Conservation (phyloP, 2,797 vertebrate genomes). For the Poeciliopsis gracilis region DNA sequence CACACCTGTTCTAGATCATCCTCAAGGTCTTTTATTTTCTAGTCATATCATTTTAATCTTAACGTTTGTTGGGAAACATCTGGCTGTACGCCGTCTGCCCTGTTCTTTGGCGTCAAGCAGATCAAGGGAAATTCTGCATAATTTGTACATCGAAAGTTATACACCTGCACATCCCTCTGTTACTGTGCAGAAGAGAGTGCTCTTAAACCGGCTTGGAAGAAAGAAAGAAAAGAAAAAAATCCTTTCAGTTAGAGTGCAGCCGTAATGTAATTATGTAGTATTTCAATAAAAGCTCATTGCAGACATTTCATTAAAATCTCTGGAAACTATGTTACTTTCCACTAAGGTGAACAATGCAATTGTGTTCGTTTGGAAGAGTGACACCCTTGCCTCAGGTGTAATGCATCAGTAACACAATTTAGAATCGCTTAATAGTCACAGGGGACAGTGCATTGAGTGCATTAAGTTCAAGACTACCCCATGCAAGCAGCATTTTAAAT, state of each 20-base stretch:
- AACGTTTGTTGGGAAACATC: not conserved
- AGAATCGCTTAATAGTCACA: not conserved
- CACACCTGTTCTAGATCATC: too few species aligned
- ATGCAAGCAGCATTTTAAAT: conserved; percentile 2
- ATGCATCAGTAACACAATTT: not conserved
- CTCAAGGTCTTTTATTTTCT: too few species aligned
- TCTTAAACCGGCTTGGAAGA: not conserved
- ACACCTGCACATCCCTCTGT: not conserved
- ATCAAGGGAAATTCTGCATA: not conserved
- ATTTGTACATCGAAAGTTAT: not conserved
- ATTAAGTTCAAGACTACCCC: not conserved
- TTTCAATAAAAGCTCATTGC: not conserved
- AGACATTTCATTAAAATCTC: conserved; percentile 4
- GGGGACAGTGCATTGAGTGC: not conserved
- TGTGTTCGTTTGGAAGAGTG: not conserved
- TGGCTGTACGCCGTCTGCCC: not conserved
- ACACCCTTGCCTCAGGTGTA: not conserved
- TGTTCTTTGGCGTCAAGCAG: not conserved
- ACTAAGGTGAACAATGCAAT: not conserved
- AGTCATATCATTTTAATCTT: not conserved
- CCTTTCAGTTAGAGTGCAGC: conserved; percentile 4
- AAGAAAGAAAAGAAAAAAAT: too few species aligned
- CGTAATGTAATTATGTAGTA: not conserved
- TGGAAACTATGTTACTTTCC: not conserved
- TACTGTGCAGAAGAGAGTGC: not conserved